Evolutionary conservation across 35 echinoderm and acorn worm species (phyloP).

Genomic region (Acanthaster planci): DNA sequence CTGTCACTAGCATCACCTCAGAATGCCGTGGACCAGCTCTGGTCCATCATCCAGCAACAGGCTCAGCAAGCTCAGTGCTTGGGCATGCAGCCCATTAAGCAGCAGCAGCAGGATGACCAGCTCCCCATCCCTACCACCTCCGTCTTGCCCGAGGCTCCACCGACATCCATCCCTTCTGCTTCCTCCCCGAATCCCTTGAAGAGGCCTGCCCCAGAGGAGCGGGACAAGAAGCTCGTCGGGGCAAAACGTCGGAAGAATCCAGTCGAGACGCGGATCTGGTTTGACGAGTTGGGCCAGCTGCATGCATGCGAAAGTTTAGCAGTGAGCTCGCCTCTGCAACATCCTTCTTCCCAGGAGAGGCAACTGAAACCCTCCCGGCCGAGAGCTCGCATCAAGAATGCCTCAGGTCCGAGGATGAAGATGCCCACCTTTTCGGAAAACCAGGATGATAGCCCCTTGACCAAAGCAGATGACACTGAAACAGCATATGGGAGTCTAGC

Average conservation of each 20-base stretch:
- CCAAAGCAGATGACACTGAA: too few relatives aligned
- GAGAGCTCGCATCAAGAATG: not conserved
- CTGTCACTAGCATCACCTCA: not conserved
- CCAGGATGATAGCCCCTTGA: too few relatives aligned
- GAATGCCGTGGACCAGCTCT: constrained; percentile 7
- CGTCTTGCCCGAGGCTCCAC: not conserved
- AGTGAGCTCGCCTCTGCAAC: not conserved
- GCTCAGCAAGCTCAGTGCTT: not conserved
- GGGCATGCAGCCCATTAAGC: not conserved
- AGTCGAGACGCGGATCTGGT: not conserved
- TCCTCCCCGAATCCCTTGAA: not conserved
- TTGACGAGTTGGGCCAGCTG: constrained; percentile 8
- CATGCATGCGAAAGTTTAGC: not conserved
- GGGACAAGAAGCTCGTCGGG: not conserved
- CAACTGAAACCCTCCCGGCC: not conserved
- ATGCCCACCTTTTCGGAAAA: not conserved
- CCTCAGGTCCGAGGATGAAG: constrained; percentile 20
- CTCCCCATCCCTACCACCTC: too few relatives aligned
- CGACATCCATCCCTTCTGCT: too few relatives aligned
- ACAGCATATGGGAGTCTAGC: too few relatives aligned
- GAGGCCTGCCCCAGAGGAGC: not conserved
- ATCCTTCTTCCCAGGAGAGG: not conserved
- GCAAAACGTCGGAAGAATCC: not conserved
- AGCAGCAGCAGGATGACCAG: too few relatives aligned
- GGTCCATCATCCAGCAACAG: not conserved